Percentiles rank a stretch among this genome's conserved stretches.
Evolutionary conservation across 2,888 invertebrate genomes (phyloP).

Genomic region (Sympetrum striolatum): DNA sequence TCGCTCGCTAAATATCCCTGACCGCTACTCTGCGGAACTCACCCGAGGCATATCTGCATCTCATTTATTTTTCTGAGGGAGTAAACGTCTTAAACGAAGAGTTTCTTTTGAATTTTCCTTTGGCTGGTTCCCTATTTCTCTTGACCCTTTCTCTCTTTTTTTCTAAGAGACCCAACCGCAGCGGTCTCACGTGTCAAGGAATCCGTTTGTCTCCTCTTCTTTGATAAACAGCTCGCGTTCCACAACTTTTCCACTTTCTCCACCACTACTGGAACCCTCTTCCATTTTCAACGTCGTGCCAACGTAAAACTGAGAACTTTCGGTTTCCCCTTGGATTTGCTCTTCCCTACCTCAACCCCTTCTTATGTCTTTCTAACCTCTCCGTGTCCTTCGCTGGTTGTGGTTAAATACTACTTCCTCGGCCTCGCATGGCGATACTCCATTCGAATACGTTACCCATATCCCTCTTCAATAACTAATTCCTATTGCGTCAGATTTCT

Average conservation of each 20-base stretch:
- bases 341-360: neutral
- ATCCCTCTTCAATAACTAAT: neutral
- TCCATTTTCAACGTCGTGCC: neutral
- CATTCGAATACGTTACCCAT: neutral
- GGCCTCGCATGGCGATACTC: neutral
- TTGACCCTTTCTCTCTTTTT: neutral
- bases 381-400: neutral
- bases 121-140: neutral
- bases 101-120: neutral
- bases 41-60: too few species aligned
- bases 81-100: too few species aligned
- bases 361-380: neutral
- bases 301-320: too few species aligned
- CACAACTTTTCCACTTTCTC: neutral
- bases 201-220: neutral
- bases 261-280: neutral
- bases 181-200: neutral
- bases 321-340: too few species aligned
- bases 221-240: neutral
- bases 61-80: neutral
- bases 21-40: too few species aligned
- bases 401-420: neutral
- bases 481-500: neutral
- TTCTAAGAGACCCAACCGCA: neutral
- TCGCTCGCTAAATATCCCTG: too few species aligned